A percentile compares a stretch with the other conserved stretches of the same genome.
These are phyloP conservation scores for Connochaetes taurinus DNA, from an alignment of 2,113 vertebrate genomes.

Conservation along the genomic window DNA sequence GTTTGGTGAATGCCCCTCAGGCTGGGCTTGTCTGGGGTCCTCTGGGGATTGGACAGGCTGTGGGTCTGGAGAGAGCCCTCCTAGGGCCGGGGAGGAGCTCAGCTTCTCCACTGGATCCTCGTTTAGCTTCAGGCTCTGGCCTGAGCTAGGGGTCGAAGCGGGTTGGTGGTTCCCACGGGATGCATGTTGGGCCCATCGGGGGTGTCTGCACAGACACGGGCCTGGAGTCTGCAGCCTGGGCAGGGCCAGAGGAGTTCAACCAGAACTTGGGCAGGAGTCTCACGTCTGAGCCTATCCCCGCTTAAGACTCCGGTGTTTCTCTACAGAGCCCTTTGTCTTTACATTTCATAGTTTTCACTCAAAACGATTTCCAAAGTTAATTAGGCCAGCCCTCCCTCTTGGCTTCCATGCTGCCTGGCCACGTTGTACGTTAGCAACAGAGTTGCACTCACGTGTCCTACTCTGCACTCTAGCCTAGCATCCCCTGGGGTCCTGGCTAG, in stretches of 20 bases:
- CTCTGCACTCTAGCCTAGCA: background rate
- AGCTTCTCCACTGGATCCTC: background rate
- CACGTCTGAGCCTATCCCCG: background rate
- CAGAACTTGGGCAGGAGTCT: background rate
- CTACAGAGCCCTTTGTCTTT: background rate
- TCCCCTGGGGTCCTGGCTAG: background rate
- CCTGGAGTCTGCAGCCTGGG: background rate
- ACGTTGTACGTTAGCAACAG: background rate
- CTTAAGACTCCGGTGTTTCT: background rate
- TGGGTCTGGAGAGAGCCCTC: background rate
- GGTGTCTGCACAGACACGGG: background rate
- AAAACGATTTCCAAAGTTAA: background rate
- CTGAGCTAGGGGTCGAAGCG: background rate
- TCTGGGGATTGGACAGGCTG: background rate
- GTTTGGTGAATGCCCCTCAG: background rate
- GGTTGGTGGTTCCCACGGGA: background rate
- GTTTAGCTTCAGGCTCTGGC: background rate
- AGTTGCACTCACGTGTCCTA: background rate
- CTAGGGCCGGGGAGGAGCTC: background rate
- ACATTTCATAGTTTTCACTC: background rate
- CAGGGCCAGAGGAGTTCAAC: background rate
- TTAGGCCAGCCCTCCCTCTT: background rate
- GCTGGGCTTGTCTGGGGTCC: background rate
- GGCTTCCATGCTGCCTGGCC: rapidly evolving
- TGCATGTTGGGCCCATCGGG: background rate